A percentile compares a stretch with the other conserved stretches of the same genome.
phyloP scores from a whole-genome alignment of 2,888 invertebrate species.

The Holacanthella duospinosa region DNA sequence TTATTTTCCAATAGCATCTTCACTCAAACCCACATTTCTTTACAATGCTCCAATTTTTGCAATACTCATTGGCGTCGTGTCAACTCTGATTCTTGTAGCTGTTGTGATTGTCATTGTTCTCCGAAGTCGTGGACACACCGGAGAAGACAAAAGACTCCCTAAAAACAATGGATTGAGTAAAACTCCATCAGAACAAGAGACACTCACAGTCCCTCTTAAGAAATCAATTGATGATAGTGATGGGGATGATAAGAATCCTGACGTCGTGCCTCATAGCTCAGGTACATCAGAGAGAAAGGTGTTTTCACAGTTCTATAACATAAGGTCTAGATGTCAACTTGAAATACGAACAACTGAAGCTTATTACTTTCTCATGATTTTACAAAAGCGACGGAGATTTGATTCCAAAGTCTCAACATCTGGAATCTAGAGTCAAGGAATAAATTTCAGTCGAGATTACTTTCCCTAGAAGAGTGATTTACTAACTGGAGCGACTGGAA shows the following conservation, averaged over 20 bases:
- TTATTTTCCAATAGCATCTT: constrained; percentile 19
- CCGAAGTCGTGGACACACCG: constrained; percentile 42
- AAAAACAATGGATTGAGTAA: constrained; percentile 29
- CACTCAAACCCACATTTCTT: constrained; percentile 42
- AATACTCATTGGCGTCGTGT: constrained; percentile 47
- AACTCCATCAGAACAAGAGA: constrained; percentile 31
- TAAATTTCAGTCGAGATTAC: not conserved
- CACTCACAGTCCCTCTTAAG: constrained; percentile 46
- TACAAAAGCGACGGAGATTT: not conserved
- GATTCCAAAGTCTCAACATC: not conserved
- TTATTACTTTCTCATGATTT: not conserved
- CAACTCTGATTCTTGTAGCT: constrained; percentile 48
- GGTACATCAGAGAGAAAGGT: constrained; percentile 39
- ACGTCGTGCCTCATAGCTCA: constrained; percentile 50
- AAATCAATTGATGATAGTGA: constrained; percentile 47
- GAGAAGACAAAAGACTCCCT: constrained; percentile 36
- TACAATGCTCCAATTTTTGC: constrained; percentile 50
- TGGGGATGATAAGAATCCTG: constrained; percentile 51
- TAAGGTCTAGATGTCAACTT: not conserved
- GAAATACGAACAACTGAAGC: not conserved
- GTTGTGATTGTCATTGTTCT: constrained; percentile 47
- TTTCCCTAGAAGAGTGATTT: not conserved
- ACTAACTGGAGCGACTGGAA: not conserved
- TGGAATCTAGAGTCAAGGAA: not conserved
- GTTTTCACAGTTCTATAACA: too few relatives aligned